These are phyloP conservation scores for Chelon auratus DNA, from an alignment of 2,797 vertebrate genomes.

Conservation along the genomic window DNA sequence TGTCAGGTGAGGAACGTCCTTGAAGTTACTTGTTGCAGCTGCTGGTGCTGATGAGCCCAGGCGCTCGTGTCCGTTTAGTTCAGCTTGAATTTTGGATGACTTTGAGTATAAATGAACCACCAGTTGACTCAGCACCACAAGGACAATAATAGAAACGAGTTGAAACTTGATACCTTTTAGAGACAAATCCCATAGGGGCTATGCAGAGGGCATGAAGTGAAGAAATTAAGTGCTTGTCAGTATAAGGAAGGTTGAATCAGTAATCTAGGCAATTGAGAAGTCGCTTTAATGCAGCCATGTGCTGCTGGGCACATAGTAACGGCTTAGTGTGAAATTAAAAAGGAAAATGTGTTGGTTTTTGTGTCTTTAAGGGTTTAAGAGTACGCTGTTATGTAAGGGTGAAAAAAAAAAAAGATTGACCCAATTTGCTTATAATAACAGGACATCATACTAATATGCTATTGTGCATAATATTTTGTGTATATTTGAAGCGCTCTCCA, in stretches of 20 bases:
- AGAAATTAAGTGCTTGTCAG: background rate
- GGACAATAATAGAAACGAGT: slow-evolving; percentile 14
- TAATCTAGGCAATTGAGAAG: no score
- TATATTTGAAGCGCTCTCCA: no score
- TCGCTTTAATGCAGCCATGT: background rate
- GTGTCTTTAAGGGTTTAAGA: background rate
- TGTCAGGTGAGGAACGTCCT: background rate
- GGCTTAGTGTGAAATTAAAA: background rate
- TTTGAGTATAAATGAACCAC: background rate
- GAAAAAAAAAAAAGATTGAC: background rate
- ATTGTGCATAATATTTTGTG: background rate
- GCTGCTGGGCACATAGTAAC: background rate
- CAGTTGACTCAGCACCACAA: background rate
- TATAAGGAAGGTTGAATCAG: no score
- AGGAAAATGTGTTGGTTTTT: background rate
- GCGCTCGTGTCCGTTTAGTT: background rate
- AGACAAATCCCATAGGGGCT: background rate
- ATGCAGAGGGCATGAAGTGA: background rate
- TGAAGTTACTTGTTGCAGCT: background rate
- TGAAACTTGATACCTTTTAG: background rate
- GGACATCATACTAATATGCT: background rate
- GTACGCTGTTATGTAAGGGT: background rate
- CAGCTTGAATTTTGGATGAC: background rate
- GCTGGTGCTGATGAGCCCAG: background rate
- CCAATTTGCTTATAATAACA: background rate